Evolutionary conservation across 2,888 invertebrate species (phyloP), one percentile per base, ranked within the genome.

Genomic region (Prenolepis imparis): DNA sequence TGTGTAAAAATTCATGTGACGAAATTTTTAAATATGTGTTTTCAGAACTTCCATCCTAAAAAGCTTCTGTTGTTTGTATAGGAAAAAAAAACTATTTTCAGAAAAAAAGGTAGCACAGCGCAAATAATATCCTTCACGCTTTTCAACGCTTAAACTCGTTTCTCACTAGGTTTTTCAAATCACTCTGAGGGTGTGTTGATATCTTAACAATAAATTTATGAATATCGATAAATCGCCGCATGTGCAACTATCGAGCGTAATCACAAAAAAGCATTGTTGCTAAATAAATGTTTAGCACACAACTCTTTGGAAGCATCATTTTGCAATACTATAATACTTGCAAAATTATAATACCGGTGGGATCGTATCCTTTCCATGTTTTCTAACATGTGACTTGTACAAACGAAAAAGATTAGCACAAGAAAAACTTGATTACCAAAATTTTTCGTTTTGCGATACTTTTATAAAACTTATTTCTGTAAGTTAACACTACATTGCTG

Each of bases 251-350:
- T 24, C 6, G 74, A 55, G 36, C 55, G 70, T 36, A 48, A 61
- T 61, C 28, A 21, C 78, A 55, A 39, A 64, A 68, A 59, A 59
- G 32, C 41, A 77, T 61, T 15, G 1, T 32, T 59, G 15, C 18
- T 57, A 77, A 77, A 77, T 57, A 41, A 77, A 57, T 21, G 11
- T 57, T 78, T 59, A 70, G 32, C 32, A 64, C 21, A 64, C 63
- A 78, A 5, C 41, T 68, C 70, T 78, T 68, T 32, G 57, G 41
- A 78, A 70, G 57, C 55, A 68, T 77, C 11, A 44, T 21, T 57
- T 68, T 70, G 66, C 57, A 57, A 32, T 57, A 32, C 18, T 32
- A n/a, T n/a, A 78, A 21, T 28, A 4, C 21, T 68, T 41, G n/a
- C 70, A 44, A 57, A 78, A 41, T n/a, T n/a, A 44, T 18, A 78